Base-by-base conservation (phyloP, 2,113 vertebrate genomes). In the Heptranchias perlo region DNA sequence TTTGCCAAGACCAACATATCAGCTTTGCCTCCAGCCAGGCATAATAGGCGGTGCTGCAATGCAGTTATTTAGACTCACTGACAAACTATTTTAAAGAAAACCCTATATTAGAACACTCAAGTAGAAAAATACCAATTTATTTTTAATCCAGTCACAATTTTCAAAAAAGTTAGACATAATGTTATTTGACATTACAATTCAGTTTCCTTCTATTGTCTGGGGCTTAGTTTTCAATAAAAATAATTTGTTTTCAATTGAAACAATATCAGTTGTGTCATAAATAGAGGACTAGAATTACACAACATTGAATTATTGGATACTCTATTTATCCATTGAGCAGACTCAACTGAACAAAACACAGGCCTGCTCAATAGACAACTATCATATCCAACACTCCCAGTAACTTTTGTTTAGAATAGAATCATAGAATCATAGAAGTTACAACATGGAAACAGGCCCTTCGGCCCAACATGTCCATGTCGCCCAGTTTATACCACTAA, bases 1-100 rank as follows among this genome's bases (percentile, higher is more conserved):
- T 95, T 67, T 95, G 93, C 93, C 64, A 69, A 95, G 47, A 49
- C 8, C 39, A 95, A 69, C 65, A 31, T 49, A 47, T 65, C 93
- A 69, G 39, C 44, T 49, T 47, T 69, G 62, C 64, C 64, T 69
- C 94, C 64, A 95, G 28, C 28, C 94, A 69, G 11, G 47, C 64
- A 31, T 49, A 69, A 35, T 52, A 69, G 35, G 7, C 35, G 28
- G 49, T 14, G 2, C 49, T 35, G n/a, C 25, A 28, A 44, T 49
- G 52, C 47, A 28, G 10, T 1, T 4, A 69, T 52, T 52, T 13
- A 28, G 1, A 62, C 6, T 65, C 39, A 28, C 18, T 25, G 1
- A 65, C 58, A 92, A 1, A 31, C 0, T 64, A 39, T 62, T 39
- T n/a, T 39, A 52, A 65, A 69, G 61, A 39, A 65, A 47, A 94